Evolutionary conservation across 2,888 invertebrate genomes (phyloP), one percentile per base, ranked within the genome.

Genomic region (Lithophane ornitopus): DNA sequence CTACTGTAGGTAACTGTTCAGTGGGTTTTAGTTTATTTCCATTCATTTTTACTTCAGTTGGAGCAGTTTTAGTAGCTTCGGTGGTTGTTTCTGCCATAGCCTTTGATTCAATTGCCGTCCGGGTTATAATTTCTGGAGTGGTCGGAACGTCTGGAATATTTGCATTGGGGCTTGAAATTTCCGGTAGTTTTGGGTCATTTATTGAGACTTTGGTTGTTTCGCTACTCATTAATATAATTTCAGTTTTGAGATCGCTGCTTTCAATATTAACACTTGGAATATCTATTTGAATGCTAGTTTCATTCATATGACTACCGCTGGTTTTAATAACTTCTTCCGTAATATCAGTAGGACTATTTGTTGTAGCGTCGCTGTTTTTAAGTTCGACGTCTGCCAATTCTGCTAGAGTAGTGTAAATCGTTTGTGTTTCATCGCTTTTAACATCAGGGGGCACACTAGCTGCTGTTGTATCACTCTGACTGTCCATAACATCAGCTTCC

Each of bases 1-100:
- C 94, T 39, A 94, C 93, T 26, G 95, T 91, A 4, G 94, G 94
- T 61, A 93, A 73, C 66, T 89, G 87, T 68, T 92, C 91, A 78
- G 65, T 89, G 8, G 70, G 69, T 71, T 85, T 85, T 14, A 77
- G 39, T 49, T 76, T 80, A 6, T 74, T 75, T 63, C 68, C 63
- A 66, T 80, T 75, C 0, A 72, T 69, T 65, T 81, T 84, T 6
- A 61, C 22, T 63, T 76, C 83, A 34, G 72, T 72, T 41, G 34
- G 22, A 72, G 76, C 56, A 41, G 72, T 19, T 70, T 79, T 82
- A 61, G 73, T 66, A 59, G 74, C 82, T 74, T 63, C 66, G 16
- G 71, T 82, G 44, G 65, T 84, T 65, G 49, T 66, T 76, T 70
- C 81, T 76, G 28, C 66, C 70, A 52, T 77, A 9, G 56, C 22